Base-by-base conservation (phyloP, 2,113 vertebrate species). In the Atherinomorus stipes region DNA sequence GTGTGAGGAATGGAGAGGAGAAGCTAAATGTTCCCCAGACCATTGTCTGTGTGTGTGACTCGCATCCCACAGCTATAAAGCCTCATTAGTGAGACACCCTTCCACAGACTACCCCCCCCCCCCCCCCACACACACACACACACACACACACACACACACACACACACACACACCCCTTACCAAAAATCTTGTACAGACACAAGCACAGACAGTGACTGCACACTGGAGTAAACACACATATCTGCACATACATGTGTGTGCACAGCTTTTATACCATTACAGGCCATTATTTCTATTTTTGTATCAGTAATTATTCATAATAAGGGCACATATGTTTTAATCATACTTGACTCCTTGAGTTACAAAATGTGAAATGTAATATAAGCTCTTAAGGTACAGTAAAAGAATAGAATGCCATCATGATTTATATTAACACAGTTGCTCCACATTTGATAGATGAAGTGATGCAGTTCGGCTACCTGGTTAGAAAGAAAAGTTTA, bases 51-150 rank as follows among this genome's bases (percentile, higher is more conserved):
- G 85, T 89, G 78, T 89, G 86, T 85, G 90, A 83, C 88, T 91
- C 28, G 69, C 85, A 90, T 90, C 91, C 85, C 82, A 85, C 84
- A 79, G 89, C 87, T 88, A 80, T 88, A 84, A 88, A 88, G 92
- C 88, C 92, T 94, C 93, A 94, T 94, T 94, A 94, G 91, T 81
- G 83, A 92, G 90, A 92, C 85, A 92, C 88, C 86, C 77, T 81
- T 80, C 88, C 85, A 84, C 82, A 90, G 90, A 88, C 65, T 67
- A 78, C 19, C 21, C 51, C n/a, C 42, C 69, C n/a, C n/a, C n/a
- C n/a, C n/a, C n/a, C n/a, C n/a, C n/a, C n/a, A n/a, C n/a, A n/a
- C n/a, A n/a, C n/a, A n/a, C n/a, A n/a, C n/a, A n/a, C n/a, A n/a
- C n/a, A n/a, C n/a, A n/a, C n/a, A n/a, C n/a, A n/a, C n/a, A n/a